Percentiles rank a stretch among this genome's conserved stretches.
These are phyloP conservation scores for Empidonax traillii DNA, from an alignment of 2,113 vertebrate genomes.

Conservation along the genomic window DNA sequence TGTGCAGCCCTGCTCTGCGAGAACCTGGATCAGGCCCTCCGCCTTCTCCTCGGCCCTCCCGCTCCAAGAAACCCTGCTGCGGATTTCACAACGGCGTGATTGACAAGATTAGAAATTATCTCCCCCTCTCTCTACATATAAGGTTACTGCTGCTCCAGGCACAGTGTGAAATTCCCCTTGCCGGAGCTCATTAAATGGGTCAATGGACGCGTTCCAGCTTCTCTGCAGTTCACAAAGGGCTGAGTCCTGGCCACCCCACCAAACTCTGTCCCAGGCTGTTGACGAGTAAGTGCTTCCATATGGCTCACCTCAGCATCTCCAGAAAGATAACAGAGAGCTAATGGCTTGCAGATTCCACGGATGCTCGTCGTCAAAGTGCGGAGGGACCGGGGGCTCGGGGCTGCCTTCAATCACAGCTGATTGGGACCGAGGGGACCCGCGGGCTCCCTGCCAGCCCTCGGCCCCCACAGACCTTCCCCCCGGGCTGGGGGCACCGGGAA, in stretches of 20 bases:
- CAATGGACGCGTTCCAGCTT: constrained; percentile 69
- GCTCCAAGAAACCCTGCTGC: constrained; percentile 54
- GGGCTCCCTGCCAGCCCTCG: not conserved
- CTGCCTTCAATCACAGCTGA: constrained; percentile 48
- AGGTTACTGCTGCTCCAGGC: constrained; percentile 71
- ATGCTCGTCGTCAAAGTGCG: constrained; percentile 5
- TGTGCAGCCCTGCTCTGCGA: constrained; percentile 10
- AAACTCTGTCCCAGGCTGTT: constrained; percentile 68
- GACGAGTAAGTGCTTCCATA: constrained; percentile 73
- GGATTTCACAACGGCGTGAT: constrained; percentile 68
- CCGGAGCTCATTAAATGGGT: constrained; percentile 75
- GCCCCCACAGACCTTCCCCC: not conserved
- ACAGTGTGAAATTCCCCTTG: constrained; percentile 74
- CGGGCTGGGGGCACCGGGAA: not conserved
- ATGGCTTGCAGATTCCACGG: constrained; percentile 71
- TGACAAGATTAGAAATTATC: constrained; percentile 70
- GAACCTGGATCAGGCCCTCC: constrained; percentile 42
- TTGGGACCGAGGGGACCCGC: constrained; percentile 6
- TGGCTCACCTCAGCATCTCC: constrained; percentile 72
- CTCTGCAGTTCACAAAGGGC: constrained; percentile 71
- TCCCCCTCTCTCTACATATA: constrained; percentile 62
- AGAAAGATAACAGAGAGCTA: constrained; percentile 70
- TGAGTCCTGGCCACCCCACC: constrained; percentile 68
- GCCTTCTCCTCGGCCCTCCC: constrained; percentile 49
- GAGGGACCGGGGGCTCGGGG: not conserved